phyloP scores from a whole-genome alignment of 2,888 invertebrate genomes.

The Phragmatobia fuliginosa region DNA sequence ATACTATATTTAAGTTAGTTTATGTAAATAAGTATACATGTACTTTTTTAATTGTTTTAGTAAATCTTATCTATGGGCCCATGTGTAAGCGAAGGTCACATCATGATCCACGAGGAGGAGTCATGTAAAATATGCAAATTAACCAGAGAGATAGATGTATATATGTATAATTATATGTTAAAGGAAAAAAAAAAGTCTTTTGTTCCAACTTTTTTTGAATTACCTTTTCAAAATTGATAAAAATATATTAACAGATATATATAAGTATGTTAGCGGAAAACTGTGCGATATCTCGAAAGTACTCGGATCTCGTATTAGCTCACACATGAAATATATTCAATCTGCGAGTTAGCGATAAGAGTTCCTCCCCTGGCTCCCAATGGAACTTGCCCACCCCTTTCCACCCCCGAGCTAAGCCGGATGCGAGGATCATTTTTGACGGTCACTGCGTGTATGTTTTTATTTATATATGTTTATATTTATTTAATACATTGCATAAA shows the following conservation, averaged over 20 bases:
- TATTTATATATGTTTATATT: conserved; percentile 33
- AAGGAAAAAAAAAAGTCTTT: too few relatives aligned
- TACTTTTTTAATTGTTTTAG: neutral
- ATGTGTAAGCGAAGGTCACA: neutral
- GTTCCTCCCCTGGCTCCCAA: conserved; percentile 48
- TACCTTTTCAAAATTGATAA: neutral
- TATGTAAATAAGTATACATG: neutral
- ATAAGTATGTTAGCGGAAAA: conserved; percentile 42
- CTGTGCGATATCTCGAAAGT: conserved; percentile 61
- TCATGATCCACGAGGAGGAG: neutral
- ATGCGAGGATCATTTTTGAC: conserved; percentile 71
- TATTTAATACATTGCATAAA: neutral
- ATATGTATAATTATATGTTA: too few relatives aligned
- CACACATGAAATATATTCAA: conserved; percentile 91
- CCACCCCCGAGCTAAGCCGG: conserved; percentile 64
- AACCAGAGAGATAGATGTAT: too few relatives aligned
- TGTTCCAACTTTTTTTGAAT: too few relatives aligned
- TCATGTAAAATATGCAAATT: neutral
- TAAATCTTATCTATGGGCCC: neutral
- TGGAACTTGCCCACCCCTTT: conserved; percentile 28
- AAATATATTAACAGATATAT: conserved; percentile 6
- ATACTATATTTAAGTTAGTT: neutral
- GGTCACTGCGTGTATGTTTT: conserved; percentile 66
- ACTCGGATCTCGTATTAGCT: conserved; percentile 66
- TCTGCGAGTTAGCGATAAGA: conserved; percentile 89